Evolutionary conservation across 1,140 invertebrate species (phyloP).

Genomic region (Drosophila tani): DNA sequence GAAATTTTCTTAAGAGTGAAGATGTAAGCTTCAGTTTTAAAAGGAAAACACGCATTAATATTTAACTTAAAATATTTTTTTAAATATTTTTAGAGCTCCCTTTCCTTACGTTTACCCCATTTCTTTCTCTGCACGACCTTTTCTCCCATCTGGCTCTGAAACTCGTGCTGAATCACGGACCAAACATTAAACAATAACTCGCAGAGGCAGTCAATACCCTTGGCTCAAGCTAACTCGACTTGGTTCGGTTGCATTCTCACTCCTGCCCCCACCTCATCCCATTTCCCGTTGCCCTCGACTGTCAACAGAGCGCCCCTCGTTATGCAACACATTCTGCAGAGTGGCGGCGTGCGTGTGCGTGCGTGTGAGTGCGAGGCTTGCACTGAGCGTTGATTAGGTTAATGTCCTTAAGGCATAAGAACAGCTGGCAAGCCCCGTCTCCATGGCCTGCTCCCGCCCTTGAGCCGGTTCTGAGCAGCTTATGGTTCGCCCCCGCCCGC

Average conservation of each 20-base stretch:
- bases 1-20: too few species aligned
- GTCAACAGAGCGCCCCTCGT: constrained; percentile 31
- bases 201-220: constrained; percentile 51
- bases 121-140: constrained; percentile 16
- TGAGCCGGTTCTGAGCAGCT: constrained; percentile 29
- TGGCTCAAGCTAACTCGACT: constrained; percentile 34
- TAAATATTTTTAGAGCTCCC: background rate
- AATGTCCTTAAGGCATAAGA: constrained; percentile 76
- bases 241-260: constrained; percentile 14
- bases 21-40: background rate
- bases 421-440: constrained; percentile 50
- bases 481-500: constrained; percentile 6
- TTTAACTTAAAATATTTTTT: background rate
- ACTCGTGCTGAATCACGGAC: constrained; percentile 27
- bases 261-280: background rate
- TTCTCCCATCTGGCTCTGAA: background rate
- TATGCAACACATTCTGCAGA: constrained; percentile 26
- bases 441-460: constrained; percentile 8
- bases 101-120: background rate
- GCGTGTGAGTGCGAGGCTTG: constrained; percentile 31
- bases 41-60: fast-evolving
- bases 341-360: constrained; percentile 8
- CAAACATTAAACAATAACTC: constrained; percentile 55
- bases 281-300: constrained; percentile 1
- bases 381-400: constrained; percentile 76